A percentile compares a stretch with the other conserved stretches of the same genome.
Evolutionary conservation across 2,888 invertebrate genomes (phyloP).

Genomic region (Eustalomyia histrio): DNA sequence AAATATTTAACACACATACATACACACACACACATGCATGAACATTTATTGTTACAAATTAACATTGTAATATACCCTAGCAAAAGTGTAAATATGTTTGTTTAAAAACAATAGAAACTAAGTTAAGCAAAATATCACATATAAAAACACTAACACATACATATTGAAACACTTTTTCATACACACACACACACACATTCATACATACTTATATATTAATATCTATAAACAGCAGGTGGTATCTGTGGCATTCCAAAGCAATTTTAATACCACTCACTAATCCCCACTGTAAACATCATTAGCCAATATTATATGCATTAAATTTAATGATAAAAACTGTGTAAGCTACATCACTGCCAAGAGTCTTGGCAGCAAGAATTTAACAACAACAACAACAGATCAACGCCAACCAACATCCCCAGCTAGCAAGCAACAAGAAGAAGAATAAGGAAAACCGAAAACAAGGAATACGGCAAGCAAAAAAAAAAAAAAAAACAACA

Average conservation of each 20-base stretch:
- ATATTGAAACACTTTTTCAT: neutral
- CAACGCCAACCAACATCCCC: too few relatives aligned
- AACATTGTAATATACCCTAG: neutral
- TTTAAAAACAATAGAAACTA: constrained; percentile 11
- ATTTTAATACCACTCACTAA: constrained; percentile 76
- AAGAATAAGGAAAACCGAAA: neutral
- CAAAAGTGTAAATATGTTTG: neutral
- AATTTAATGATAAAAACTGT: constrained; percentile 76
- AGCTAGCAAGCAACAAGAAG: neutral
- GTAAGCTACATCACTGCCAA: constrained; percentile 39
- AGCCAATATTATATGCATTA: constrained; percentile 80
- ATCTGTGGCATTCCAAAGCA: constrained; percentile 73
- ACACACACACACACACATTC: neutral
- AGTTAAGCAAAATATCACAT: neutral
- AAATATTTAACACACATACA: neutral
- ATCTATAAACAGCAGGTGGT: constrained; percentile 72
- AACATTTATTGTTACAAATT: neutral
- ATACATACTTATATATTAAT: constrained; percentile 26
- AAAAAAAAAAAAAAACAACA: constrained; percentile 7
- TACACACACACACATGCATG: too few relatives aligned
- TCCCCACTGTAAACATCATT: constrained; percentile 79
- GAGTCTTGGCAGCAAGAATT: neutral
- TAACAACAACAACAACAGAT: too few relatives aligned
- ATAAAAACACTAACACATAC: neutral
- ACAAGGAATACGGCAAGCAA: neutral